Conservation (phyloP, 1,140 invertebrate genomes). For the Drosophila subobscura region DNA sequence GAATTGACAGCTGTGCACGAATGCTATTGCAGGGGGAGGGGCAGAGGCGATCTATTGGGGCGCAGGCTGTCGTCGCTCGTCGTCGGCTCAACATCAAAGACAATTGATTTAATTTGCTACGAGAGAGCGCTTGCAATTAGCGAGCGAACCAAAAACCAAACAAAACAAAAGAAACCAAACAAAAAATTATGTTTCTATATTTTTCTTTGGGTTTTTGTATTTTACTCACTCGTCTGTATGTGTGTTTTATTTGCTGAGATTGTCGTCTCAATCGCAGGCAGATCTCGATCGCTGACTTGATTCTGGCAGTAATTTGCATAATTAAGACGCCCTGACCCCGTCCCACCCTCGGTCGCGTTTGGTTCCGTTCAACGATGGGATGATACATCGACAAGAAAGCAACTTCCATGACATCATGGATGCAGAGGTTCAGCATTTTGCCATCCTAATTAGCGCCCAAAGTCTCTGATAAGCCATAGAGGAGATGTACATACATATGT, state of each 20-base stretch:
- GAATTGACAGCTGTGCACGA: slow-evolving; percentile 37
- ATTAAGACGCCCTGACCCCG: slow-evolving; percentile 62
- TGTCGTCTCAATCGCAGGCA: slow-evolving; percentile 14
- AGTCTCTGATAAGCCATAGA: no score
- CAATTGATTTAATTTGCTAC: slow-evolving; percentile 73
- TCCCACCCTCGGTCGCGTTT: not conserved
- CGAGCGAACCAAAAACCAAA: slow-evolving; percentile 10
- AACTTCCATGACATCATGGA: not conserved
- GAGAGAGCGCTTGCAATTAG: slow-evolving; percentile 72
- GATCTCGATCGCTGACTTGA: slow-evolving; percentile 25
- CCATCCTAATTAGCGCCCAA: no score
- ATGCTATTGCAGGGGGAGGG: slow-evolving; percentile 1
- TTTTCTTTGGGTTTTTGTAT: slow-evolving; percentile 15
- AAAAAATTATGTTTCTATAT: slow-evolving; percentile 14
- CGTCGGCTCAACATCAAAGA: slow-evolving; percentile 59
- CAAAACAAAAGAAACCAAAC: not conserved
- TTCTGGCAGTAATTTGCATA: slow-evolving; percentile 68
- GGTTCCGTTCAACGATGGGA: slow-evolving; percentile 47
- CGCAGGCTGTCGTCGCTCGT: slow-evolving; percentile 1
- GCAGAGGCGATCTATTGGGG: slow-evolving; percentile 3
- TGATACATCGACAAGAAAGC: slow-evolving; percentile 54
- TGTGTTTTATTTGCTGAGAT: slow-evolving; percentile 9
- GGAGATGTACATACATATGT: no score
- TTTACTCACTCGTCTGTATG: slow-evolving; percentile 17
- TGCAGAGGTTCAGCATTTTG: no score